A percentile compares a stretch with the other conserved stretches of the same genome.
Conservation (phyloP, 2,888 invertebrate genomes). For the Syritta pipiens region DNA sequence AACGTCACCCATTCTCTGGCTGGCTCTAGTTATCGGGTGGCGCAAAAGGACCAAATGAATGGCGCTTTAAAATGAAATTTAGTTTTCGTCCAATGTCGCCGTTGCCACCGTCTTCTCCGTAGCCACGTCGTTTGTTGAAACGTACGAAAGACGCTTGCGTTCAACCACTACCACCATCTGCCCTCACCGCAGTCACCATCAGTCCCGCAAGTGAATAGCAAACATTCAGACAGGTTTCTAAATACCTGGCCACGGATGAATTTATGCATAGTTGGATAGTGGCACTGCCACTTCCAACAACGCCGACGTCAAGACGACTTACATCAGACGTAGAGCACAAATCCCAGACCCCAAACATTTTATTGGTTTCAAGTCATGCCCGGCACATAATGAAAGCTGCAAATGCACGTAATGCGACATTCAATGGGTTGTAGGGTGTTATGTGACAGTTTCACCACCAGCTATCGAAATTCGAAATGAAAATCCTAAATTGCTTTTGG, state of each 20-base stretch:
- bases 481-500: slow-evolving; percentile 66
- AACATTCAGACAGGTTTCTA: slow-evolving; percentile 65
- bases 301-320: slow-evolving; percentile 56
- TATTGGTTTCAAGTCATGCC: slow-evolving; percentile 64
- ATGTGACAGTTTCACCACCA: slow-evolving; percentile 61
- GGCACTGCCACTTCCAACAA: slow-evolving; percentile 52
- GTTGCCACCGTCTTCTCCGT: slow-evolving; percentile 11
- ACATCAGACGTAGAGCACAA: slow-evolving; percentile 61
- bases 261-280: slow-evolving; percentile 65
- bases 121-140: slow-evolving; percentile 11
- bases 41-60: slow-evolving; percentile 65
- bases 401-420: slow-evolving; percentile 30
- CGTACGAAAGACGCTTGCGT: slow-evolving; percentile 20
- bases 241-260: slow-evolving; percentile 66
- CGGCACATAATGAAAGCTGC: slow-evolving; percentile 51
- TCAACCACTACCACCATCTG: no score
- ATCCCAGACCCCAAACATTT: slow-evolving; percentile 63
- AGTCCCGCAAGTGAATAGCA: slow-evolving; percentile 51
- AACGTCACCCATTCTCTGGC: slow-evolving; percentile 35
- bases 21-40: slow-evolving; percentile 34
- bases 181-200: slow-evolving; percentile 6
- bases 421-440: slow-evolving; percentile 22
- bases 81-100: slow-evolving; percentile 55
- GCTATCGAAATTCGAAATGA: slow-evolving; percentile 63
- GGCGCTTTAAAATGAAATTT: slow-evolving; percentile 68